These are phyloP conservation scores for Trachops cirrhosus DNA, from an alignment of 2,797 vertebrate species.

Conservation along the genomic window DNA sequence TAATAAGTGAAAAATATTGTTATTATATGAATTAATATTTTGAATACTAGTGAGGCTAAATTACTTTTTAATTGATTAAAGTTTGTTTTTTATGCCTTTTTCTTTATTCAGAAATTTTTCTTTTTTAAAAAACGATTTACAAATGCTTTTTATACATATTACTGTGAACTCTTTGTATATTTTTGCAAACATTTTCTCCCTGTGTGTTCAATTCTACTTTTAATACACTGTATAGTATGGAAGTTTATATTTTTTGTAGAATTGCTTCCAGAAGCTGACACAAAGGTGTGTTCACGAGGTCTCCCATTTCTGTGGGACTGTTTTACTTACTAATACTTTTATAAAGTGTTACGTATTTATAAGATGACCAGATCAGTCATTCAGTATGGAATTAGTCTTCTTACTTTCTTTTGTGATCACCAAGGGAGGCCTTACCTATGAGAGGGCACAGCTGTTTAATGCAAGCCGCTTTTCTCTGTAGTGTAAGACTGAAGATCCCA, in stretches of 20 bases:
- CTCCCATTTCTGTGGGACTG: background rate
- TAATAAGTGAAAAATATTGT: background rate
- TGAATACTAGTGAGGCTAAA: background rate
- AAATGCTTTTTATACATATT: background rate
- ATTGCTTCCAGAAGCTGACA: background rate
- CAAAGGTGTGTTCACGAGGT: background rate
- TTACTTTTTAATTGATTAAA: constrained; percentile 20
- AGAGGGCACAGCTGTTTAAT: background rate
- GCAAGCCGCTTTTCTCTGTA: background rate
- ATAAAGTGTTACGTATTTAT: background rate
- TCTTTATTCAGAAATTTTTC: background rate
- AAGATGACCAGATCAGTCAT: background rate
- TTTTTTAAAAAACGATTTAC: background rate
- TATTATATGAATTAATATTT: background rate
- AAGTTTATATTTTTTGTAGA: background rate
- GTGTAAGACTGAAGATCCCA: background rate
- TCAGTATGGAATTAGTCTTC: background rate
- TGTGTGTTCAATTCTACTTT: background rate
- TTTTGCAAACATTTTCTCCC: background rate
- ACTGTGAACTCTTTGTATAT: background rate
- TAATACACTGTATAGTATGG: background rate
- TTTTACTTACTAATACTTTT: background rate
- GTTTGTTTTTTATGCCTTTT: background rate
- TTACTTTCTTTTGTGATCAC: background rate
- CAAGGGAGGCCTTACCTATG: background rate